Percentiles rank a stretch among this genome's conserved stretches.
phyloP scores from a whole-genome alignment of 1,140 invertebrate genomes.

The Prorops nasuta region DNA sequence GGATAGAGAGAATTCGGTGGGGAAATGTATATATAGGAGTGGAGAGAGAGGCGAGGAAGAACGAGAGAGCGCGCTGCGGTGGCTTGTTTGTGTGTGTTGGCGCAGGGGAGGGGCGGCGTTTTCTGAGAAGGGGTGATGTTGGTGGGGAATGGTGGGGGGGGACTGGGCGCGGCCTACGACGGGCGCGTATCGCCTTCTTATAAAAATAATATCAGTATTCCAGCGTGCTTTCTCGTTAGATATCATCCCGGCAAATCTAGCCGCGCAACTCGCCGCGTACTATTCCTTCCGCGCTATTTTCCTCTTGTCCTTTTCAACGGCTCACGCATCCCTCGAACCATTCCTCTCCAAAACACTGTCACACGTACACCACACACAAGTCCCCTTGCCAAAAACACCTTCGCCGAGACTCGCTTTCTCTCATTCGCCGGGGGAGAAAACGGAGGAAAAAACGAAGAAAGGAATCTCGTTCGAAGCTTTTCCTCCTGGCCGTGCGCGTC shows the following conservation, averaged over 20 bases:
- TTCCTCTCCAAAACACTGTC: too few species aligned
- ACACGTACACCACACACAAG: too few species aligned
- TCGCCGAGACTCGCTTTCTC: too few species aligned
- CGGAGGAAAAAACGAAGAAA: too few species aligned
- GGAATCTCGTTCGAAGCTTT: too few species aligned
- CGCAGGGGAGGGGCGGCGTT: neutral
- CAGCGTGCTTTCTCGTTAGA: constrained; percentile 38
- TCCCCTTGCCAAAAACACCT: too few species aligned
- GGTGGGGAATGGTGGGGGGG: constrained; percentile 41
- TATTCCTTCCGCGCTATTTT: too few species aligned
- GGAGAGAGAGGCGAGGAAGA: constrained; percentile 8
- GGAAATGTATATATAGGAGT: neutral
- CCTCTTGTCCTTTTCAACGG: too few species aligned
- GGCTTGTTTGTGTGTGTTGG: constrained; percentile 5
- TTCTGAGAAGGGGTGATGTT: constrained; percentile 14
- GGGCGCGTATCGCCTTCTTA: constrained; percentile 32
- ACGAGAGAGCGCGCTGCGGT: constrained; percentile 2
- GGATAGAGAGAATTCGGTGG: too few species aligned
- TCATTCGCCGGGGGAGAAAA: too few species aligned
- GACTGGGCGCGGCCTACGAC: constrained; percentile 47
- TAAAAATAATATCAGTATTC: constrained; percentile 47
- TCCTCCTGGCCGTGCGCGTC: too few species aligned
- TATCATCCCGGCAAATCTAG: constrained; percentile 35
- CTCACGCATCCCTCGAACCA: too few species aligned
- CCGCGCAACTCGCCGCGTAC: constrained; percentile 4